Percentiles rank a stretch among this genome's conserved stretches.
Evolutionary conservation across 2,888 invertebrate species (phyloP).

Genomic region (Parnassius orleans): DNA sequence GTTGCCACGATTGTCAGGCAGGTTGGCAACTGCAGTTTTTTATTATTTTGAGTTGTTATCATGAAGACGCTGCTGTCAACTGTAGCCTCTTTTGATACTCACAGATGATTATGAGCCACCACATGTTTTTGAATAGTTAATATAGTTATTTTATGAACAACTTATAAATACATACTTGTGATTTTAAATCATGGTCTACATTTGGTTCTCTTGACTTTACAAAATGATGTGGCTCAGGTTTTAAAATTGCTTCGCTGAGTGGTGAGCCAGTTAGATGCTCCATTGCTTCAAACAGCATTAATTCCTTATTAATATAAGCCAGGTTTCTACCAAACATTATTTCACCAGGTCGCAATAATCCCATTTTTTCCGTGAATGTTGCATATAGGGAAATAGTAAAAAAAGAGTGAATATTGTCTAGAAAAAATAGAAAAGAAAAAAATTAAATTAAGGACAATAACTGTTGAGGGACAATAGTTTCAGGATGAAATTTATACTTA

Average conservation of each 20-base stretch:
- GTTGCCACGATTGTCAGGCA: too few species aligned
- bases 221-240: slow-evolving; percentile 76
- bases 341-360: slow-evolving; percentile 51
- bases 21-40: too few species aligned
- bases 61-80: too few species aligned
- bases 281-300: slow-evolving; percentile 83
- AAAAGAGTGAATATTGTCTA: slow-evolving; percentile 62
- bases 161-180: slow-evolving; percentile 47
- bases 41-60: too few species aligned
- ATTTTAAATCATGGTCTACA: slow-evolving; percentile 39
- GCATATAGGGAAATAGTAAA: slow-evolving; percentile 60
- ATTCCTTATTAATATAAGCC: slow-evolving; percentile 67
- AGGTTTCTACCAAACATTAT: slow-evolving; percentile 49
- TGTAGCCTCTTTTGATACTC: too few species aligned
- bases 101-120: too few species aligned
- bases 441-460: neutral
- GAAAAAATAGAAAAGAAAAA: slow-evolving; percentile 32
- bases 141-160: too few species aligned
- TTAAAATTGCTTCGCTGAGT: slow-evolving; percentile 79
- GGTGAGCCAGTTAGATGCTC: slow-evolving; percentile 82
- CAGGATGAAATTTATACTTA: slow-evolving; percentile 41
- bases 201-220: slow-evolving; percentile 32
- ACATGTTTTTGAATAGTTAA: too few species aligned
- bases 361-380: slow-evolving; percentile 62
- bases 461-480: neutral